A percentile compares a stretch with the other conserved stretches of the same genome.
Conservation (phyloP, 1,140 invertebrate species). For the Brachionus rotundiformis region DNA sequence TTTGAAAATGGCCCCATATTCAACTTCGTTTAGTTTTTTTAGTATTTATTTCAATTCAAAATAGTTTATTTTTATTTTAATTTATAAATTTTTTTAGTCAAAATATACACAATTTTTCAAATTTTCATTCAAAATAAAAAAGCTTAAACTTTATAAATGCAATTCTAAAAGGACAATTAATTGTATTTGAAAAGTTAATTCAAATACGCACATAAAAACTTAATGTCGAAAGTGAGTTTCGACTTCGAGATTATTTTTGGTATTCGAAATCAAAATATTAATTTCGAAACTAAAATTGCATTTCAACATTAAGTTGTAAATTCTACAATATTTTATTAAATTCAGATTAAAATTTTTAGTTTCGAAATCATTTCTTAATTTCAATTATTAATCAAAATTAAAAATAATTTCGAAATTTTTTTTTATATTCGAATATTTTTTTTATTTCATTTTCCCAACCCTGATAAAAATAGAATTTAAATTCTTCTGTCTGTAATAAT, state of each 20-base stretch:
- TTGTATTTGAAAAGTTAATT: too few relatives aligned
- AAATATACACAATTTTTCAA: too few relatives aligned
- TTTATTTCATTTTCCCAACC: background rate
- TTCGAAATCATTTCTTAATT: slow-evolving; percentile 9
- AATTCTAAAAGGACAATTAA: too few relatives aligned
- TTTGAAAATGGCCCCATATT: too few relatives aligned
- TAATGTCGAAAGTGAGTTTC: background rate
- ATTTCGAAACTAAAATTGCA: slow-evolving; percentile 9
- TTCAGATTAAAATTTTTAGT: slow-evolving; percentile 8
- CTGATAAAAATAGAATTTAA: background rate
- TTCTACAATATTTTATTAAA: background rate
- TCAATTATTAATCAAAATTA: slow-evolving; percentile 13
- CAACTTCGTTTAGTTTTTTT: too few relatives aligned
- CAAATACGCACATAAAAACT: background rate
- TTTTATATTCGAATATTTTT: background rate
- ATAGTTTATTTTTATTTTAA: too few relatives aligned
- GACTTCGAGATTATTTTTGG: slow-evolving; percentile 1
- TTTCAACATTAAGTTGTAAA: background rate
- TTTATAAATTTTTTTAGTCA: too few relatives aligned
- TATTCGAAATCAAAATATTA: background rate
- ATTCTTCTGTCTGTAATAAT: too few relatives aligned
- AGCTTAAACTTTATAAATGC: too few relatives aligned
- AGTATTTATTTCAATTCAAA: too few relatives aligned
- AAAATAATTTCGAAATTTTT: slow-evolving; percentile 7
- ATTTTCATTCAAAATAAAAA: too few relatives aligned